Percentiles rank a stretch among this genome's conserved stretches.
These are phyloP conservation scores for Gymnorhina tibicen DNA, from an alignment of 2,113 vertebrate species.

Conservation along the genomic window DNA sequence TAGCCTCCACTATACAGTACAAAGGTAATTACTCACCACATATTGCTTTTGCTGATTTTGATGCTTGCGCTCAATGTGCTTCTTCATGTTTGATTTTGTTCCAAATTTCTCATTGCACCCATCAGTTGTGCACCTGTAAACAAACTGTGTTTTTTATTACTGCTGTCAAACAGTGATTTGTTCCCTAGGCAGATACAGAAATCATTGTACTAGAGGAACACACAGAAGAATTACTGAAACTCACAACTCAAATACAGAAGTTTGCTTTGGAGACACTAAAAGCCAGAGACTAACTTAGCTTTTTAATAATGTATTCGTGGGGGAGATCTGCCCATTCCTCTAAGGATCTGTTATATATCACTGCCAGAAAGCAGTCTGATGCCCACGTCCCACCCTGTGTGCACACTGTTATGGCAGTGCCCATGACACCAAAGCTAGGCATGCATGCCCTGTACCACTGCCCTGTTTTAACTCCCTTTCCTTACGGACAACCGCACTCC, in stretches of 20 bases:
- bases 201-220: neutral
- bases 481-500: rapidly evolving
- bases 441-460: rapidly evolving
- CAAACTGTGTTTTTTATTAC: neutral
- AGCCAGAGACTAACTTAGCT: neutral
- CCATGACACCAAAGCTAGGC: rapidly evolving
- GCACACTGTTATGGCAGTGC: rapidly evolving
- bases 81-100: conserved; percentile 81
- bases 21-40: conserved; percentile 68
- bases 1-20: neutral
- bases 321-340: neutral
- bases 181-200: neutral
- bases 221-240: neutral
- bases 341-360: rapidly evolving
- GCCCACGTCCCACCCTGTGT: rapidly evolving
- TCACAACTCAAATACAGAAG: neutral
- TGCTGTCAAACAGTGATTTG: neutral
- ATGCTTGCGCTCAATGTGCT: conserved; percentile 83
- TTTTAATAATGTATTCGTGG: neutral
- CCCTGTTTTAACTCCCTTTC: neutral
- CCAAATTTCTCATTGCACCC: conserved; percentile 81
- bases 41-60: conserved; percentile 72
- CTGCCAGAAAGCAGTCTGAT: neutral
- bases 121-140: conserved; percentile 78
- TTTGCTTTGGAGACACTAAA: neutral